phyloP scores from a whole-genome alignment of 1,140 invertebrate genomes.

The Cydia amplana region DNA sequence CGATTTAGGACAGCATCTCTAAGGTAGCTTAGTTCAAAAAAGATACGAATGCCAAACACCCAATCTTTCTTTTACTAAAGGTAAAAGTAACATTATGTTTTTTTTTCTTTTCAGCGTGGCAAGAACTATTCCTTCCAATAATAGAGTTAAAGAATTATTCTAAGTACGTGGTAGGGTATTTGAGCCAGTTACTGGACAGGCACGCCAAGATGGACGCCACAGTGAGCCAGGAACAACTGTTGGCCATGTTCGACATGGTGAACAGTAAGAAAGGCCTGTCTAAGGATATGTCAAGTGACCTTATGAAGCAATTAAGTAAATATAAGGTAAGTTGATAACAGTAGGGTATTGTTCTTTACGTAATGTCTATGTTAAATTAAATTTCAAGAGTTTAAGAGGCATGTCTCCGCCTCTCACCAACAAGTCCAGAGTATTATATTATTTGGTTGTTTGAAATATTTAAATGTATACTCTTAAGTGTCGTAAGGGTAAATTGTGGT shows the following conservation, averaged over 20 bases:
- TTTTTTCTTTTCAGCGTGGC: constrained; percentile 83
- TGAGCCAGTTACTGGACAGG: constrained; percentile 82
- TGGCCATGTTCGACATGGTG: constrained; percentile 68
- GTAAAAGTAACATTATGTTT: constrained; percentile 23
- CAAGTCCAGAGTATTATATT: no score
- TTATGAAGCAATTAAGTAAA: constrained; percentile 75
- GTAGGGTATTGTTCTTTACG: no score
- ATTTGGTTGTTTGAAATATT: no score
- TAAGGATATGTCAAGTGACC: constrained; percentile 71
- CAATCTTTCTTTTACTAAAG: no score
- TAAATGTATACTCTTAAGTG: no score
- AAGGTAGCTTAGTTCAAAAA: no score
- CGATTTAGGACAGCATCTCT: no score
- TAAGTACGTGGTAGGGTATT: constrained; percentile 84
- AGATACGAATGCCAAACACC: no score
- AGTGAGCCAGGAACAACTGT: constrained; percentile 81
- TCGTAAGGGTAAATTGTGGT: no score
- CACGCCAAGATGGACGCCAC: constrained; percentile 83
- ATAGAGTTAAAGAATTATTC: constrained; percentile 87
- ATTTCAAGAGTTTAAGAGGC: no score
- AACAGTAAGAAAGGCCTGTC: constrained; percentile 62
- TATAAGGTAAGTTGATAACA: constrained; percentile 61
- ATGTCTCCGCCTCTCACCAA: no score
- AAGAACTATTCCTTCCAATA: constrained; percentile 89
- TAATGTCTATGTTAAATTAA: no score